phyloP scores from a whole-genome alignment of 1,140 invertebrate genomes.

The Microplitis demolitor region DNA sequence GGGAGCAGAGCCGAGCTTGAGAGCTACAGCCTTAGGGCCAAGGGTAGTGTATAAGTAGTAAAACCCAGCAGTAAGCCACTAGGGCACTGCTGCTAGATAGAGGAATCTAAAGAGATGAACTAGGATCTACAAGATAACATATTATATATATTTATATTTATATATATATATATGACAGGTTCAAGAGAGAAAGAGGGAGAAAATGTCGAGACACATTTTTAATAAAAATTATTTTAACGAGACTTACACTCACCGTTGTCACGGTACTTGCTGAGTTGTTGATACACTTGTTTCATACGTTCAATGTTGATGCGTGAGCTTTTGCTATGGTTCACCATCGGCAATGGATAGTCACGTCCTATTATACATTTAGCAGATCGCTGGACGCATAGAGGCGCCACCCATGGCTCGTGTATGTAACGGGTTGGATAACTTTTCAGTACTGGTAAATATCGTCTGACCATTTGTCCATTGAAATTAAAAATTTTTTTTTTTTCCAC shows the following conservation, averaged over 20 bases:
- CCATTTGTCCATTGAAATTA: not conserved
- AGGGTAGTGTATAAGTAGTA: not conserved
- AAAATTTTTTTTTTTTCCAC: too few relatives aligned
- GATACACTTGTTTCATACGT: constrained; percentile 87
- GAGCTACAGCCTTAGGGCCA: not conserved
- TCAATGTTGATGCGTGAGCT: constrained; percentile 81
- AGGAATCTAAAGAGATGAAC: too few relatives aligned
- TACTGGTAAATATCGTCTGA: constrained; percentile 79
- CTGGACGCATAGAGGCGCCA: constrained; percentile 79
- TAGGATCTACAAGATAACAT: too few relatives aligned
- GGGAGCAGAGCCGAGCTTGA: not conserved
- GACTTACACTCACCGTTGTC: constrained; percentile 43
- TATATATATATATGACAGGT: too few relatives aligned
- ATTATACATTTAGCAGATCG: constrained; percentile 80
- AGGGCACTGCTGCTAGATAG: too few relatives aligned
- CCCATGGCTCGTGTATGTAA: constrained; percentile 91
- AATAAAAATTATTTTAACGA: not conserved
- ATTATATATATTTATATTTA: too few relatives aligned
- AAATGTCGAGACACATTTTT: too few relatives aligned
- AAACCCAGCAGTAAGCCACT: not conserved
- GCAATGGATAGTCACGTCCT: constrained; percentile 82
- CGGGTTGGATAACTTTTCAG: constrained; percentile 82
- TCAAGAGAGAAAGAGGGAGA: too few relatives aligned
- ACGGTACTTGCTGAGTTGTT: constrained; percentile 73
- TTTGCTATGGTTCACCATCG: constrained; percentile 82